Base-by-base conservation (phyloP, 2,888 invertebrate genomes). In the Cantharis lateralis region DNA sequence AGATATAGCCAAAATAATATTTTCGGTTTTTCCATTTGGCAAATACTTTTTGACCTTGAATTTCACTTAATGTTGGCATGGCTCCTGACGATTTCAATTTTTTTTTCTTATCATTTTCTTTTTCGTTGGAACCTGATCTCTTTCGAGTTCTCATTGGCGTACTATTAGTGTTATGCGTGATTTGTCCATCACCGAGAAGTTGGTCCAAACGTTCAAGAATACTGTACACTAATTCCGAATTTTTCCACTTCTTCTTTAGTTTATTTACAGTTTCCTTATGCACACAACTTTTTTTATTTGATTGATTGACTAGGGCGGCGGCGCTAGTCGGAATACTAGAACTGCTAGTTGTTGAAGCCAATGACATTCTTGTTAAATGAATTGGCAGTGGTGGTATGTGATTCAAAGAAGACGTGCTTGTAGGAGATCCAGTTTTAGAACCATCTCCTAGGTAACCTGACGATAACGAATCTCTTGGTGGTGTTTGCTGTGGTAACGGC, bases 1-100 rank as follows among this genome's bases (percentile, higher is more conserved):
- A 85, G 0, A 93, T 91, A 84, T 87, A 90, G 0, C 93, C 93
- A 0, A 93, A 92, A 81, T 93, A 93, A 81, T 92, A 93, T 78
- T 91, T 90, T 82, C 91, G 92, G 83, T 93, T 93, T 0, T 91
- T 91, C 93, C 93, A 93, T 85, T 92, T 92, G 0, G 93, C 93
- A 80, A 93, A 89, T 0, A 93, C 93, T 15, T 63, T 70, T 10
- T 64, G 68, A 18, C 79, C 79, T 7, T 68, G 63, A 10, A 62
- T 66, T 16, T 70, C 75, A 18, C 24, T 63, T 11, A 15, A 70
- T 10, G n/a, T 13, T 13, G 18, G 7, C 15, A 63, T 62, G 13
- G 15, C n/a, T 32, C 28, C 10, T 2, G 68, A 32, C 4, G 70
- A 70, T 13, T 48, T 16, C 3, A 62, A 10, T 20, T 62, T 62